Conservation (phyloP, 1,140 invertebrate species). For the Leptopilina clavipes region DNA sequence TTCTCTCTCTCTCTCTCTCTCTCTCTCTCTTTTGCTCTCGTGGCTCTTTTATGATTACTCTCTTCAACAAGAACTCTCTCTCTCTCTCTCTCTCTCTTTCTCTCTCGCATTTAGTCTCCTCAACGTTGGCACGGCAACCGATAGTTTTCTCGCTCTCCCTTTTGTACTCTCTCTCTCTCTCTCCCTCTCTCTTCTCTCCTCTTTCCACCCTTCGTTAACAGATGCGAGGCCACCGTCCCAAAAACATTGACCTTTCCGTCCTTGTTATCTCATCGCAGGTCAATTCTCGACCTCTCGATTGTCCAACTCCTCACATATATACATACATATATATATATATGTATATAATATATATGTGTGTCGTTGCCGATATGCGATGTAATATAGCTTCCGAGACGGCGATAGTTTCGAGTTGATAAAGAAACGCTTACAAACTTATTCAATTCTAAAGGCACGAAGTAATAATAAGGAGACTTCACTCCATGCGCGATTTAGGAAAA, state of each 20-base stretch:
- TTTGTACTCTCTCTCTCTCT: not conserved
- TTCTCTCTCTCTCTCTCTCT: constrained; percentile 23
- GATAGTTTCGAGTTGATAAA: constrained; percentile 10
- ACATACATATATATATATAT: no score
- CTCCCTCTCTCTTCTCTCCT: constrained; percentile 15
- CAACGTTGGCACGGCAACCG: constrained; percentile 30
- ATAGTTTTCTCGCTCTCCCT: constrained; percentile 7
- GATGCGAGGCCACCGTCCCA: constrained; percentile 50
- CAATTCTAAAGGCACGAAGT: not conserved
- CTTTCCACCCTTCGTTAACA: constrained; percentile 42
- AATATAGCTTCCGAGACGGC: constrained; percentile 19
- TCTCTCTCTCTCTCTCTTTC: constrained; percentile 24
- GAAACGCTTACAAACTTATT: constrained; percentile 19
- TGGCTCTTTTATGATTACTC: constrained; percentile 29
- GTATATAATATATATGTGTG: no score
- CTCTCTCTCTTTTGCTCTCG: constrained; percentile 26
- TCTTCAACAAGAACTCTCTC: not conserved
- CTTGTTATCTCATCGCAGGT: constrained; percentile 52
- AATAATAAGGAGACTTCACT: no score
- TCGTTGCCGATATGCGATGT: not conserved
- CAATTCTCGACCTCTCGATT: constrained; percentile 51
- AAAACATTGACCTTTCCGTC: constrained; percentile 56
- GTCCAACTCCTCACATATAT: constrained; percentile 21
- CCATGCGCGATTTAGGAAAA: no score
- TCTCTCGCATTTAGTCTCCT: constrained; percentile 8